Evolutionary conservation across 2,113 vertebrate genomes (phyloP).

Genomic region (Tyrannus savana): DNA sequence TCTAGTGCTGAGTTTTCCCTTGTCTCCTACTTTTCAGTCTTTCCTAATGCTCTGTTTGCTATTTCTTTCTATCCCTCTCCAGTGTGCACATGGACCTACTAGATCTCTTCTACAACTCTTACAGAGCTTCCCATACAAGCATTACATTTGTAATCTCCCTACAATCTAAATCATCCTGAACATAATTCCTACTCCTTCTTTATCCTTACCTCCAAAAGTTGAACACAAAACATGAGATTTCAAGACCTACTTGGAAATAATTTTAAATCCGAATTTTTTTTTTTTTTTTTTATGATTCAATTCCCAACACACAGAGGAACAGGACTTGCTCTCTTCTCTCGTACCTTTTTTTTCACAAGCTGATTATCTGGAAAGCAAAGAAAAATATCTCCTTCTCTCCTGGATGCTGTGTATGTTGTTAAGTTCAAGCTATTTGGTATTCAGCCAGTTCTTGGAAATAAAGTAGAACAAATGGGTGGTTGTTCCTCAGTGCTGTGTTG

Average conservation of each 20-base stretch:
- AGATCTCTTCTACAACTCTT: neutral
- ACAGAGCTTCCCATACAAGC: neutral
- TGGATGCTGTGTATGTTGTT: neutral
- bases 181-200: accelerated
- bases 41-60: neutral
- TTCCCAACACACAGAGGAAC: neutral
- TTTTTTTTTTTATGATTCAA: neutral
- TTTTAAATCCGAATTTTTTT: neutral
- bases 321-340: neutral
- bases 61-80: neutral
- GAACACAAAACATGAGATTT: neutral
- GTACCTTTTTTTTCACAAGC: neutral
- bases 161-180: neutral
- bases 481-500: neutral
- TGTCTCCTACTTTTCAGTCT: neutral
- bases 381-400: neutral
- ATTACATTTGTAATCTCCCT: neutral
- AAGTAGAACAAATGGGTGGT: neutral
- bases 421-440: neutral
- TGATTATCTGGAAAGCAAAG: neutral
- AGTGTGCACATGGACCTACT: neutral
- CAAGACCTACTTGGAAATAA: neutral
- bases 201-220: neutral
- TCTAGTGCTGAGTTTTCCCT: neutral
- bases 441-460: neutral